These are phyloP conservation scores for Bombus superbus DNA, from an alignment of 1,140 invertebrate species.

Conservation along the genomic window DNA sequence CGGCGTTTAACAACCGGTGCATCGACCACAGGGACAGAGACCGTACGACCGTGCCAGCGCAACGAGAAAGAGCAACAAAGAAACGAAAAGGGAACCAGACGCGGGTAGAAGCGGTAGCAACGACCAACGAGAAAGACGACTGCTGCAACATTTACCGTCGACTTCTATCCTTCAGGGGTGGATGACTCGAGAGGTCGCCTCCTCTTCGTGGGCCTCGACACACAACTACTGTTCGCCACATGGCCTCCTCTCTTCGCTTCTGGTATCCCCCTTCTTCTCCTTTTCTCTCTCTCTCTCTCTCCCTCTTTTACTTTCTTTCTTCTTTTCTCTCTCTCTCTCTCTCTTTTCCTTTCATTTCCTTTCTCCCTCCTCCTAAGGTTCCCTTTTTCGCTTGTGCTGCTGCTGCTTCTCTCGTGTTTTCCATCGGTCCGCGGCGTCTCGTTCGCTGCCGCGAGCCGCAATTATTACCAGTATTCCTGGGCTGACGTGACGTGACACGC, in stretches of 20 bases:
- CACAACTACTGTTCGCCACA: slow-evolving; percentile 69
- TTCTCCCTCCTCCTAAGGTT: slow-evolving; percentile 26
- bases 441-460: slow-evolving; percentile 57
- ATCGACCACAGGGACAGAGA: slow-evolving; percentile 40
- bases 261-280: slow-evolving; percentile 46
- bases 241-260: slow-evolving; percentile 60
- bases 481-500: slow-evolving; percentile 69
- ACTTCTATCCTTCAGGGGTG: slow-evolving; percentile 66
- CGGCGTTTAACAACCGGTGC: slow-evolving; percentile 64
- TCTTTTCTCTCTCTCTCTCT: slow-evolving; percentile 52
- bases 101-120: slow-evolving; percentile 12
- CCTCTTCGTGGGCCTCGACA: slow-evolving; percentile 58
- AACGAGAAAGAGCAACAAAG: background rate
- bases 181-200: slow-evolving; percentile 65
- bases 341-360: background rate
- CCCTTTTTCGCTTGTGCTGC: slow-evolving; percentile 40
- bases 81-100: background rate
- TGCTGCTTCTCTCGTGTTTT: slow-evolving; percentile 26
- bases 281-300: slow-evolving; percentile 41
- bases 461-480: slow-evolving; percentile 69
- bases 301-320: slow-evolving; percentile 20
- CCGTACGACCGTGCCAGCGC: background rate
- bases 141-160: slow-evolving; percentile 61
- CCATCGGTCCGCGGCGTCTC: slow-evolving; percentile 21
- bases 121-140: slow-evolving; percentile 28